Conservation (phyloP, 2,888 invertebrate genomes). For the Macrostomum cliftonense region DNA sequence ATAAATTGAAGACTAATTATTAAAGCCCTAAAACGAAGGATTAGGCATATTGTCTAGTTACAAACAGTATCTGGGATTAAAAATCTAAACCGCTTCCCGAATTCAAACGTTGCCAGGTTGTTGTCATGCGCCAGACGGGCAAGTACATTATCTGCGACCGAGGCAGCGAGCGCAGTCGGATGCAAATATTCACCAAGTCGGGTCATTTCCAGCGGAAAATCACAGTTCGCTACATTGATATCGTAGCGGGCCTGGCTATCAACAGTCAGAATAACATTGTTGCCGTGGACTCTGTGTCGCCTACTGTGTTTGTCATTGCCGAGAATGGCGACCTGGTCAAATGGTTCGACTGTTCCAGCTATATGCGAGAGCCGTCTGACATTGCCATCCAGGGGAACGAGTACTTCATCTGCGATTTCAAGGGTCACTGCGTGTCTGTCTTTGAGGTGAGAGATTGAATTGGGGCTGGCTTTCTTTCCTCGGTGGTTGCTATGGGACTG, state of each 20-base stretch:
- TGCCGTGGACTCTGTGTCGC: slow-evolving; percentile 86
- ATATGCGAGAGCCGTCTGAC: slow-evolving; percentile 90
- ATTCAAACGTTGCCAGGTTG: too few relatives aligned
- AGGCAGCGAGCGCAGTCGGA: slow-evolving; percentile 79
- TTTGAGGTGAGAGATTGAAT: slow-evolving; percentile 48
- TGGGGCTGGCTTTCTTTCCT: too few relatives aligned
- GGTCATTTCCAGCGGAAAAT: slow-evolving; percentile 89
- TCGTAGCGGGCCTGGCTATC: slow-evolving; percentile 73
- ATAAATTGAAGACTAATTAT: too few relatives aligned
- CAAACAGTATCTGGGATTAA: too few relatives aligned
- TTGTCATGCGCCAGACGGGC: too few relatives aligned
- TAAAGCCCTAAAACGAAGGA: too few relatives aligned
- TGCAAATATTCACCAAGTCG: slow-evolving; percentile 89
- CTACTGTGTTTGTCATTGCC: slow-evolving; percentile 77
- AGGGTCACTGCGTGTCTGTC: slow-evolving; percentile 77
- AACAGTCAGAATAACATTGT: slow-evolving; percentile 67
- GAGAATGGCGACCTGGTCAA: slow-evolving; percentile 74
- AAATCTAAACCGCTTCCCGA: too few relatives aligned
- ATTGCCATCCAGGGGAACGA: slow-evolving; percentile 79
- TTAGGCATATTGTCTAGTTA: too few relatives aligned
- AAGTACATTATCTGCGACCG: slow-evolving; percentile 74
- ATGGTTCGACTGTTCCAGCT: slow-evolving; percentile 93
- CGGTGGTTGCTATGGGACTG: too few relatives aligned
- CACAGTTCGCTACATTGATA: slow-evolving; percentile 46
- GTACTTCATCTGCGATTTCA: slow-evolving; percentile 82